Percentiles rank a stretch among this genome's conserved stretches.
Conservation (phyloP, 1,140 invertebrate genomes). For the Scaptomyza pallida region DNA sequence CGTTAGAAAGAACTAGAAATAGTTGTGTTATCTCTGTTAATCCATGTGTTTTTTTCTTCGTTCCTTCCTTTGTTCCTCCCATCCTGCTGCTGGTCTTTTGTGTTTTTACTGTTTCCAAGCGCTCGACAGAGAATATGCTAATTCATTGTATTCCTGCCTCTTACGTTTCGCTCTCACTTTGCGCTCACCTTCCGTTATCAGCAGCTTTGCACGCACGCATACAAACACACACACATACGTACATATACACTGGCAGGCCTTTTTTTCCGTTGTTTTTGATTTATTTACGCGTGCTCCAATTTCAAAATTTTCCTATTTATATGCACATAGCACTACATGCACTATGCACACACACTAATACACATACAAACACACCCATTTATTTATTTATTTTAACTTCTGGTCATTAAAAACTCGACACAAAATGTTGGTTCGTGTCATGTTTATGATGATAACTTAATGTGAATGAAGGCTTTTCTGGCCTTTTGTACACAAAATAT, state of each 20-base stretch:
- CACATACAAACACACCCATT: background rate
- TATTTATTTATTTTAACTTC: background rate
- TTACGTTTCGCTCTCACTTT: conserved; percentile 14
- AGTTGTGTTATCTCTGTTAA: background rate
- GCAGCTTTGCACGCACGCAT: background rate
- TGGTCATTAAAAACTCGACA: background rate
- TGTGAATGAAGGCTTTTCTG: conserved; percentile 5
- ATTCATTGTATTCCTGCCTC: conserved; percentile 10
- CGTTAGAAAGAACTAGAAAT: background rate
- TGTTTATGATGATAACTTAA: background rate
- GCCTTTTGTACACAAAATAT: background rate
- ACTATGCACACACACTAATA: conserved; percentile 20
- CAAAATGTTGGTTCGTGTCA: too few species aligned
- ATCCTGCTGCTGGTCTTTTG: background rate
- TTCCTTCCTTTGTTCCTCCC: background rate
- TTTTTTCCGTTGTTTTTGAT: conserved; percentile 46
- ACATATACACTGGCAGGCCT: conserved; percentile 40
- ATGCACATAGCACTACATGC: conserved; percentile 20
- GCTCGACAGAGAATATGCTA: conserved; percentile 11
- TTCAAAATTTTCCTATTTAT: conserved; percentile 37
- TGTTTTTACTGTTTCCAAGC: conserved; percentile 52
- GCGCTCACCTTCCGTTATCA: conserved; percentile 44
- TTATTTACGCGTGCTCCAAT: conserved; percentile 17
- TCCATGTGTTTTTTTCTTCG: background rate
- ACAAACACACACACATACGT: background rate